Evolutionary conservation across 2,797 vertebrate genomes (phyloP).

Genomic region (Erithacus rubecula): DNA sequence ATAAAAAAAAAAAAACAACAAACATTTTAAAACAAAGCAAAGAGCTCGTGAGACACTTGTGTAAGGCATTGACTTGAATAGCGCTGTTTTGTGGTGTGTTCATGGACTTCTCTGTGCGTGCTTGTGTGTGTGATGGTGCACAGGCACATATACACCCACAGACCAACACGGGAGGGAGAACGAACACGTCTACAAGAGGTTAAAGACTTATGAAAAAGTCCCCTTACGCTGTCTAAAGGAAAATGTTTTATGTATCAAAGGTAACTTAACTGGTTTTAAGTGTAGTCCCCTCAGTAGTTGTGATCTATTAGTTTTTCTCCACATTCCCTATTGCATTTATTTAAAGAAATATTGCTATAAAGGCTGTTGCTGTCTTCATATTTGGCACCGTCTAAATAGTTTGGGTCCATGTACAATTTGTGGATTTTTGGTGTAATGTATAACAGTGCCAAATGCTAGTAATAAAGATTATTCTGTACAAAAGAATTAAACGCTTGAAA

Average conservation of each 20-base stretch:
- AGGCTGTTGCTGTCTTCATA: constrained; percentile 66
- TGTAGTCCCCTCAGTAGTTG: constrained; percentile 64
- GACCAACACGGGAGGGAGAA: background rate
- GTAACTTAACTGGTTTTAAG: constrained; percentile 72
- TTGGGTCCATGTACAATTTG: constrained; percentile 69
- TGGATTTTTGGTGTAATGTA: constrained; percentile 75
- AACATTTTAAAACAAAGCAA: constrained; percentile 23
- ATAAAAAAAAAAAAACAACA: constrained; percentile 26
- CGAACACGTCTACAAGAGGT: background rate
- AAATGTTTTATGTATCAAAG: constrained; percentile 67
- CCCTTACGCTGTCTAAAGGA: constrained; percentile 30
- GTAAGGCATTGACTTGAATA: constrained; percentile 25
- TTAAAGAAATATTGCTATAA: constrained; percentile 68
- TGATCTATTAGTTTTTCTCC: constrained; percentile 61
- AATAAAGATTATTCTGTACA: constrained; percentile 76
- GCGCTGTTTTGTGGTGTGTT: constrained; percentile 3
- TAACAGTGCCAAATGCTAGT: constrained; percentile 73
- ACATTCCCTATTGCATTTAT: constrained; percentile 64
- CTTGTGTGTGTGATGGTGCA: background rate
- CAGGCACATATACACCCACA: background rate
- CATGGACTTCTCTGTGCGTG: background rate
- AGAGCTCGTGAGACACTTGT: constrained; percentile 27
- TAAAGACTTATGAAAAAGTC: constrained; percentile 6
- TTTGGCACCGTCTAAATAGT: constrained; percentile 64
- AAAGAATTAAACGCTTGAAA: constrained; percentile 77